Evolutionary conservation across 2,888 invertebrate genomes (phyloP).

Genomic region (Ornithoptera alexandrae): DNA sequence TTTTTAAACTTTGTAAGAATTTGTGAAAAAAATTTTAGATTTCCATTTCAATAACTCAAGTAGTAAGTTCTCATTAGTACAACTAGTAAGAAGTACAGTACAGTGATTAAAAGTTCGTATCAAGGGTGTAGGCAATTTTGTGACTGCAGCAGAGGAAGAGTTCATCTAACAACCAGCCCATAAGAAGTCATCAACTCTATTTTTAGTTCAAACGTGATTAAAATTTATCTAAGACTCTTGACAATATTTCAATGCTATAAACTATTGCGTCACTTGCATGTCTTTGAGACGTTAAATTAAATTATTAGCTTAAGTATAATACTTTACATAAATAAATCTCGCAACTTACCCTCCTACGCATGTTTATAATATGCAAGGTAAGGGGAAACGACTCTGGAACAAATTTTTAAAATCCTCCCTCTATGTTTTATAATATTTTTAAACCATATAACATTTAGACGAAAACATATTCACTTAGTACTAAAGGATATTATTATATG

Average conservation of each 20-base stretch:
- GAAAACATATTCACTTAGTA: too few species aligned
- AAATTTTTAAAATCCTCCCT: too few species aligned
- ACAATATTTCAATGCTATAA: slow-evolving; percentile 5
- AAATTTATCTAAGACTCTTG: neutral
- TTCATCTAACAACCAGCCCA: neutral
- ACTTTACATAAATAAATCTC: slow-evolving; percentile 19
- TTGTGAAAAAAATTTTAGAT: too few species aligned
- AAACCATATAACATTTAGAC: too few species aligned
- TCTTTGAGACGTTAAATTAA: slow-evolving; percentile 28
- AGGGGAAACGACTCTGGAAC: too few species aligned
- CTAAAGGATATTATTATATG: too few species aligned
- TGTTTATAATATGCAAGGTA: neutral
- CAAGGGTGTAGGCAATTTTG: neutral
- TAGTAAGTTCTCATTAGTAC: too few species aligned
- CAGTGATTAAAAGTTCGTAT: neutral
- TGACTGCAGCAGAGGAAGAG: neutral
- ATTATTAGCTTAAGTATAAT: slow-evolving; percentile 26
- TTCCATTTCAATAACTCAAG: too few species aligned
- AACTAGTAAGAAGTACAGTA: too few species aligned
- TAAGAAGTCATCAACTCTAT: neutral
- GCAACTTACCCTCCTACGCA: slow-evolving; percentile 17
- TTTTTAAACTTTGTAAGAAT: too few species aligned
- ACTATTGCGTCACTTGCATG: slow-evolving; percentile 7
- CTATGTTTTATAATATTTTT: too few species aligned
- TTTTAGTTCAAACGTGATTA: slow-evolving; percentile 1